Percentiles rank a stretch among this genome's conserved stretches.
phyloP scores from a whole-genome alignment of 2,113 vertebrate species.

The Fulmarus glacialis region DNA sequence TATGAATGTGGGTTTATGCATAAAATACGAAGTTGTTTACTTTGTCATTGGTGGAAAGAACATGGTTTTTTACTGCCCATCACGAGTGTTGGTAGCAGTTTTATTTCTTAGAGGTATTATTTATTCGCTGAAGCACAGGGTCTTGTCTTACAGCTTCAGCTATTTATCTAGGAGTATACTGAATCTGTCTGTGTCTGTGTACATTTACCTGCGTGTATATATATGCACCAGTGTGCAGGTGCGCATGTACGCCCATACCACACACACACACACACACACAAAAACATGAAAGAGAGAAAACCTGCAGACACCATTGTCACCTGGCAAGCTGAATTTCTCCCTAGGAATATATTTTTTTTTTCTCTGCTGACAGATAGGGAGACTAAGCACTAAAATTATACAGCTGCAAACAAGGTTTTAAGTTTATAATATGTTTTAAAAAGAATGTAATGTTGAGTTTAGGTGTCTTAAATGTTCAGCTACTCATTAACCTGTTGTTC shows the following conservation, averaged over 20 bases:
- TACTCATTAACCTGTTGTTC: background rate
- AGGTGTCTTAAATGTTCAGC: background rate
- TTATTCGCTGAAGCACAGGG: background rate
- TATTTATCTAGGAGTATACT: background rate
- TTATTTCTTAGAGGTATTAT: background rate
- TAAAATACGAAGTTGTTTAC: background rate
- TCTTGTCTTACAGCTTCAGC: background rate
- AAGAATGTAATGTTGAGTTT: background rate
- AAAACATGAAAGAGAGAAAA: background rate
- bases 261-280: background rate
- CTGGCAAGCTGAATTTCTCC: background rate
- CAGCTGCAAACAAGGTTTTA: background rate
- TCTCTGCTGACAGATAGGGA: background rate
- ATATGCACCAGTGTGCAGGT: background rate
- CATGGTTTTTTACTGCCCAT: background rate
- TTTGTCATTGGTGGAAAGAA: background rate
- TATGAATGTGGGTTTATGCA: background rate
- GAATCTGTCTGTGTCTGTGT: background rate
- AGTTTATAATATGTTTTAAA: background rate
- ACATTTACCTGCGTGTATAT: background rate
- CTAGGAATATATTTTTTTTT: background rate
- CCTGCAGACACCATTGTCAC: background rate
- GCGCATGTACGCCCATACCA: accelerated
- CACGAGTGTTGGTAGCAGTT: background rate
- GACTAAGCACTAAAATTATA: background rate